Evolutionary conservation across 2,113 vertebrate genomes (phyloP), one percentile per base, ranked within the genome.

Genomic region (Caranx ignobilis): DNA sequence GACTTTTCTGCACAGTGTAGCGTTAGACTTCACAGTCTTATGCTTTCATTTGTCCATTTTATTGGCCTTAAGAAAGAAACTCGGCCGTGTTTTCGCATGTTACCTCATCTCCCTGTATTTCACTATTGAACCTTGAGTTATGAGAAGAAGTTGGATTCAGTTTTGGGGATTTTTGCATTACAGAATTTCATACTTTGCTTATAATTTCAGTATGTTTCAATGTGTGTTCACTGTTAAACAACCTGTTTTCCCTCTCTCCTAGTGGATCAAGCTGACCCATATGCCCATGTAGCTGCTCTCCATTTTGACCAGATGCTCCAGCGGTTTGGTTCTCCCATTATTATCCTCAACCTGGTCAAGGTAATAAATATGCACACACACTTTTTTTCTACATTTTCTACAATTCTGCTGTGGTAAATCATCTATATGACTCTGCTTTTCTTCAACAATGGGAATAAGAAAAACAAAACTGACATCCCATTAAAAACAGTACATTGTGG

Each of bases 251-350:
- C 52, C 41, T 81, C 55, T 88, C 88, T 81, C 77, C 15, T 82
- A 99, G 98, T 99, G 96, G 98, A 99, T 88, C 98, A 99, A 82
- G 97, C 97, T n/a, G 98, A 99, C 89, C 98, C 98, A 1, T 99
- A 96, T 18, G 96, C 98, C 2, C 96, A 97, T 0, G 95, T 97
- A 59, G 97, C 98, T 32, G 97, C 95, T 34, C 96, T 98, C 86
- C 98, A 99, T 88, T 99, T 99, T 81, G 98, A 99, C 91, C 98
- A 99, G 94, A 99, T 99, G 98, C 94, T 99, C 59, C 97, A 99
- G 93, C 95, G 98, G 52, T 99, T 99, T 82, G 98, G 98, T 26
- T 98, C 98, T 2, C 98, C 98, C 1, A 96, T 99, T 86, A 98
- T 99, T 83, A 99, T 99, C 92, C 85, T 99, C 90, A 99, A 99